Conservation (phyloP, 2,113 vertebrate genomes). For the Tachuris rubrigastra region DNA sequence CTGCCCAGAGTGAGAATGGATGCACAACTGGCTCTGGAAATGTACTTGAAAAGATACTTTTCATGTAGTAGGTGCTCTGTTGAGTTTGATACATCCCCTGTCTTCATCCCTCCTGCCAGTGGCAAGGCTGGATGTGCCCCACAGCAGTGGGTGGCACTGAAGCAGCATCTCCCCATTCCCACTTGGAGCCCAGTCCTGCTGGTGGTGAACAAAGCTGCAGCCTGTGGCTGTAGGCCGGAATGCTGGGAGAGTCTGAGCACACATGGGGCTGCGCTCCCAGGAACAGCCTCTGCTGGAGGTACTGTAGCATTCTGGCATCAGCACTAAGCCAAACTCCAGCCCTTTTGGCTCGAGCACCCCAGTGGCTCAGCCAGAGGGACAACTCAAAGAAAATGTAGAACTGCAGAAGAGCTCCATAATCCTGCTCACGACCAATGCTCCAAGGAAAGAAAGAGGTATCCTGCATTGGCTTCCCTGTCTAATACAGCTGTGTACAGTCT, state of each 20-base stretch:
- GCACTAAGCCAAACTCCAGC: neutral
- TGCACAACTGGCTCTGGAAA: neutral
- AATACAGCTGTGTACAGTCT: neutral
- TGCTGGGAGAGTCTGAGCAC: neutral
- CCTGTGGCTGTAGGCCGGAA: fast-evolving
- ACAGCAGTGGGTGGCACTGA: neutral
- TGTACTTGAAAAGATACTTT: conserved; percentile 26
- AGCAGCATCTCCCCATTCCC: neutral
- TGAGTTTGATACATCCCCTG: neutral
- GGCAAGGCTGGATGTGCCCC: neutral
- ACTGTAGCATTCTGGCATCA: neutral
- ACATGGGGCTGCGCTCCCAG: neutral
- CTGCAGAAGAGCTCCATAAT: neutral
- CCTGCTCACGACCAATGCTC: neutral
- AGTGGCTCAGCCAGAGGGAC: neutral
- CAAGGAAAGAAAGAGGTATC: neutral
- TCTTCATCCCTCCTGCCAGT: neutral
- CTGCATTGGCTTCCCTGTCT: neutral
- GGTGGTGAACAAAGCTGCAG: neutral
- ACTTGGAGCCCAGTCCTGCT: neutral
- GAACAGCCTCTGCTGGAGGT: neutral
- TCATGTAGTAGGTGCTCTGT: neutral
- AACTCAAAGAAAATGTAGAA: neutral
- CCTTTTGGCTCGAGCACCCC: neutral
- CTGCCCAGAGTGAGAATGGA: neutral